A percentile compares a stretch with the other conserved stretches of the same genome.
phyloP scores from a whole-genome alignment of 1,140 invertebrate species.

The Teleopsis dalmanni region DNA sequence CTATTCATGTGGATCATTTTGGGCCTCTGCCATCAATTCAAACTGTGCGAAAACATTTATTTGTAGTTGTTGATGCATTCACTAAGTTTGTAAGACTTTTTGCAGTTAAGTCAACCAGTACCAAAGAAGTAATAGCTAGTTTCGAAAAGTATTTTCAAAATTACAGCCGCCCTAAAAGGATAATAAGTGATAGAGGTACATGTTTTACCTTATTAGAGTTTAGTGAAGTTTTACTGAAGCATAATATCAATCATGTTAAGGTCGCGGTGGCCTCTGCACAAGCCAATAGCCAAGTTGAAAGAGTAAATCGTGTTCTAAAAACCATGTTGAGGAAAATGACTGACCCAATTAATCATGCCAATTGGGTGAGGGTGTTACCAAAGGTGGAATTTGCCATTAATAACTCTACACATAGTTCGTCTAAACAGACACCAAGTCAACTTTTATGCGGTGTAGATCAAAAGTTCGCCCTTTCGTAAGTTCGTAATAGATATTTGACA shows the following conservation, averaged over 20 bases:
- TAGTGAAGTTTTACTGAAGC: neutral
- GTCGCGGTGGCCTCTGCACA: neutral
- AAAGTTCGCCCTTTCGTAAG: neutral
- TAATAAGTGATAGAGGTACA: conserved; percentile 7
- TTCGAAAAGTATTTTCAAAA: conserved; percentile 14
- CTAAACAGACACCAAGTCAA: neutral
- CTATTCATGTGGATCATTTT: conserved; percentile 7
- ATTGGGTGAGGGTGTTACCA: neutral
- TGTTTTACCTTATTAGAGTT: conserved; percentile 3
- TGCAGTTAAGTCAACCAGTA: conserved; percentile 10
- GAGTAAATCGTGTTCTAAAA: neutral
- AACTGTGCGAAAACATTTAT: conserved; percentile 24
- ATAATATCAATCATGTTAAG: conserved; percentile 2
- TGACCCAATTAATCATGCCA: neutral
- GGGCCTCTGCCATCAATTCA: conserved; percentile 5
- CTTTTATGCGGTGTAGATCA: conserved; percentile 6
- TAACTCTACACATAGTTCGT: neutral
- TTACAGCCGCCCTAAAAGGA: conserved; percentile 7
- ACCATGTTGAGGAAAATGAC: neutral
- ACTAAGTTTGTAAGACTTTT: conserved; percentile 11
- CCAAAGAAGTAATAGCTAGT: conserved; percentile 21
- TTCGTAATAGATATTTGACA: no score
- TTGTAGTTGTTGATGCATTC: conserved; percentile 38
- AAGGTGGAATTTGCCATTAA: neutral
- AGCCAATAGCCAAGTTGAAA: conserved; percentile 1